Evolutionary conservation across 2,113 vertebrate species (phyloP).

Genomic region (Argyrosomus japonicus): DNA sequence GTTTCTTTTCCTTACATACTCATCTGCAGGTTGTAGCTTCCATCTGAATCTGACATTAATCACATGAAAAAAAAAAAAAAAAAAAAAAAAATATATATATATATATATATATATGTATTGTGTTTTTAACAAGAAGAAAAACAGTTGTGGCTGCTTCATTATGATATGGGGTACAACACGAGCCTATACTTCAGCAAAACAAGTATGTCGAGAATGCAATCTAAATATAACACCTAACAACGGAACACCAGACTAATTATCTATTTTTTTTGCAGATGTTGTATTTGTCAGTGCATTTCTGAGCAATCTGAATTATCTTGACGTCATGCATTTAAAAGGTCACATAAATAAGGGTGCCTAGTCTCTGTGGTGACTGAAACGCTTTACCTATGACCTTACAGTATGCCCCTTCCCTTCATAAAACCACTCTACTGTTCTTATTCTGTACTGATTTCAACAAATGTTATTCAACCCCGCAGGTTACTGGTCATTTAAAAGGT

Average conservation of each 20-base stretch:
- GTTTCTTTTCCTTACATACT: conserved; percentile 68
- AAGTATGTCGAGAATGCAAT: conserved; percentile 10
- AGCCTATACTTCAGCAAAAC: neutral
- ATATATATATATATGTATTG: neutral
- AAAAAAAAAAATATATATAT: neutral
- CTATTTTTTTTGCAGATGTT: conserved; percentile 30
- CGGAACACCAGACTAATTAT: conserved; percentile 6
- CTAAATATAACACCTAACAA: conserved; percentile 24
- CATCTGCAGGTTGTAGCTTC: conserved; percentile 37
- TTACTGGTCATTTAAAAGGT: conserved; percentile 36
- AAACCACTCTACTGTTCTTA: conserved; percentile 25
- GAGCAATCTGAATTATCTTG: conserved; percentile 39
- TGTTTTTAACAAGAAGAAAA: conserved; percentile 1
- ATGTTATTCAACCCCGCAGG: conserved; percentile 17
- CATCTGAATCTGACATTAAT: conserved; percentile 28
- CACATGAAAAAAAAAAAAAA: conserved; percentile 19
- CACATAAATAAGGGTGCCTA: conserved; percentile 57
- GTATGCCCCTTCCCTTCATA: conserved; percentile 30
- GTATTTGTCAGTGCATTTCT: conserved; percentile 35
- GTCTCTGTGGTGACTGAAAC: conserved; percentile 51
- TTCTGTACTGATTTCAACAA: conserved; percentile 37
- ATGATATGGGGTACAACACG: conserved; percentile 18
- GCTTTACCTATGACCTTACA: conserved; percentile 40
- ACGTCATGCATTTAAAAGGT: conserved; percentile 57
- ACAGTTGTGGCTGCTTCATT: conserved; percentile 2